Percentiles rank a stretch among this genome's conserved stretches.
These are phyloP conservation scores for Rhagoletis zephyria DNA, from an alignment of 1,140 invertebrate genomes.

Conservation along the genomic window DNA sequence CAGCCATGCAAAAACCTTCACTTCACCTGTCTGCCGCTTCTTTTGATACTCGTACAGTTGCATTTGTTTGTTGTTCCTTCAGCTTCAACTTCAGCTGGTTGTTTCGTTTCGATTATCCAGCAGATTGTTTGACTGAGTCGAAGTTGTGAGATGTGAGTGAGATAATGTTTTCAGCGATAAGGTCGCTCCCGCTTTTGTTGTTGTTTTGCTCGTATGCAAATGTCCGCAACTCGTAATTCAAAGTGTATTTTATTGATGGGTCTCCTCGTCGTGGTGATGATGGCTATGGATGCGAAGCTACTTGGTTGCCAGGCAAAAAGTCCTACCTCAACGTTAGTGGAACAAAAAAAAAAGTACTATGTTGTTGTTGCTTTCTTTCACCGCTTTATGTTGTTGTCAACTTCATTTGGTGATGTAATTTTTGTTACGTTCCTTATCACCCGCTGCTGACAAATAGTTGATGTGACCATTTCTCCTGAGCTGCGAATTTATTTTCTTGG, in stretches of 20 bases:
- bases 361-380: no score
- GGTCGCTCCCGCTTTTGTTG: conserved; percentile 10
- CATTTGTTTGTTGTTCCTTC: conserved; percentile 7
- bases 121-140: conserved; percentile 3
- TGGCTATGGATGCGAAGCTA: neutral
- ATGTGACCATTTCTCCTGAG: neutral
- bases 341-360: no score
- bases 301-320: neutral
- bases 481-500: neutral
- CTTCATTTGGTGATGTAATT: no score
- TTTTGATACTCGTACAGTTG: neutral
- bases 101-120: conserved; percentile 39
- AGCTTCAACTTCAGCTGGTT: neutral
- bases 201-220: conserved; percentile 18
- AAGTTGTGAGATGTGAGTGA: conserved; percentile 9
- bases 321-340: no score
- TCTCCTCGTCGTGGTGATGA: neutral
- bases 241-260: conserved; percentile 41
- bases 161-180: conserved; percentile 25
- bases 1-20: neutral
- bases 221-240: conserved; percentile 39
- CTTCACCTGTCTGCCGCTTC: conserved; percentile 39
- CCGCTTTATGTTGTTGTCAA: no score
- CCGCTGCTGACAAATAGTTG: conserved; percentile 21
- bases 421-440: neutral